Evolutionary conservation across 2,797 vertebrate species (phyloP).

Genomic region (Pangasius djambal): DNA sequence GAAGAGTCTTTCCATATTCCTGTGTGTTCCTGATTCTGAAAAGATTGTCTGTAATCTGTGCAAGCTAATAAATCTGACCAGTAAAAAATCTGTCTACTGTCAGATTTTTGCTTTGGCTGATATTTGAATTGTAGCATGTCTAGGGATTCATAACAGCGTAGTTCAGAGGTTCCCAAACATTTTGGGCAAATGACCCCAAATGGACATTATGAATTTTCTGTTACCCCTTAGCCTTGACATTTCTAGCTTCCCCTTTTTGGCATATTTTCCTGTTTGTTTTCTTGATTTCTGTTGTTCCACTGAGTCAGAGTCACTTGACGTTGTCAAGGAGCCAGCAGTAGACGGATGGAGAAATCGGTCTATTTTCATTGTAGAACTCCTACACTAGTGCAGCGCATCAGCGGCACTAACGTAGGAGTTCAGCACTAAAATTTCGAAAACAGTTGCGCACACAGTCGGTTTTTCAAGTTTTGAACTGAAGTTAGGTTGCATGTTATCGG

Average conservation of each 20-base stretch:
- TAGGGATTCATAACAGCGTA: background rate
- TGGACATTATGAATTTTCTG: constrained; percentile 2
- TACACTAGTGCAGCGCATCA: background rate
- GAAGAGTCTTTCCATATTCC: background rate
- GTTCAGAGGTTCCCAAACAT: background rate
- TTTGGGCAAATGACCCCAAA: background rate
- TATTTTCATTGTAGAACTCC: background rate
- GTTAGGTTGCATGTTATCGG: background rate
- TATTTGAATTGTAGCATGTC: background rate
- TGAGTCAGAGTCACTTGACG: background rate
- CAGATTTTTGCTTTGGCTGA: background rate
- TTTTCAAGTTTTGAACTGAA: background rate
- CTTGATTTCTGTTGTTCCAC: background rate
- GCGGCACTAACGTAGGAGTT: background rate
- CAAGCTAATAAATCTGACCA: background rate
- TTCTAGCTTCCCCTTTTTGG: background rate
- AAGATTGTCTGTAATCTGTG: background rate
- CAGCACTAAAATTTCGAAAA: background rate
- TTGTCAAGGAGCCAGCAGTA: background rate
- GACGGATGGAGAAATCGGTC: background rate
- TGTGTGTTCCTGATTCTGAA: background rate
- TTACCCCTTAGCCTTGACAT: background rate
- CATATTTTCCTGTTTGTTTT: background rate
- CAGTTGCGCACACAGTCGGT: background rate
- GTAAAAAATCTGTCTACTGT: background rate